Conservation (phyloP, 2,113 vertebrate species). For the Solea solea region DNA sequence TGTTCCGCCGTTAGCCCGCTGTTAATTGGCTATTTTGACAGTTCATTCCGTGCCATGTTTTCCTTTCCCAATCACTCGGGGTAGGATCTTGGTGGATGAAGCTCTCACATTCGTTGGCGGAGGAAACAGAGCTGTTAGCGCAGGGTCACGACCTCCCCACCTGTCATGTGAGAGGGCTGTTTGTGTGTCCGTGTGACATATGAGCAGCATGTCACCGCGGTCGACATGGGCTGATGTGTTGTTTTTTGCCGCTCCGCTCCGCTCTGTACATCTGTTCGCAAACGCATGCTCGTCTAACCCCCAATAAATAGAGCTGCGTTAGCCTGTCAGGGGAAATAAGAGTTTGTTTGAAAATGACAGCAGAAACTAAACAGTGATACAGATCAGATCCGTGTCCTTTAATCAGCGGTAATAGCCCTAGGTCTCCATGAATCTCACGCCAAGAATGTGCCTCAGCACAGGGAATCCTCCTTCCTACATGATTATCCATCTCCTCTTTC, state of each 20-base stretch:
- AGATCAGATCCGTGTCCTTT: conserved; percentile 38
- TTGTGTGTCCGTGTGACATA: conserved; percentile 35
- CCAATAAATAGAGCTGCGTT: conserved; percentile 4
- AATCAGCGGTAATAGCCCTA: conserved; percentile 40
- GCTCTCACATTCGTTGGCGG: conserved; percentile 39
- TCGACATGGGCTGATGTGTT: conserved; percentile 38
- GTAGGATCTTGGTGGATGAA: conserved; percentile 27
- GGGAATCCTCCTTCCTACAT: conserved; percentile 49
- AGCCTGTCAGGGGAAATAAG: neutral
- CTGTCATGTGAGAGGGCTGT: conserved; percentile 61
- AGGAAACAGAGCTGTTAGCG: conserved; percentile 64
- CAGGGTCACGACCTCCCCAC: conserved; percentile 60
- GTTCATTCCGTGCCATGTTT: conserved; percentile 9
- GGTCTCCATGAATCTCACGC: conserved; percentile 45
- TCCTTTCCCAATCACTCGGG: conserved; percentile 44
- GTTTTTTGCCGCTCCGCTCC: conserved; percentile 25
- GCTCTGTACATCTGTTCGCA: conserved; percentile 26
- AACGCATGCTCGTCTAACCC: neutral
- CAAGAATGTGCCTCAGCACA: conserved; percentile 47
- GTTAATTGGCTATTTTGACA: conserved; percentile 40
- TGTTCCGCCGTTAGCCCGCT: conserved; percentile 19
- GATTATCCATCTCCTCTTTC: conserved; percentile 53
- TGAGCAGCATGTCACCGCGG: conserved; percentile 39
- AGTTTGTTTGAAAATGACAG: conserved; percentile 23
- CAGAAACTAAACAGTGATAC: conserved; percentile 7